Conservation (phyloP, 2,888 invertebrate genomes). For the Thereva nobilitata region DNA sequence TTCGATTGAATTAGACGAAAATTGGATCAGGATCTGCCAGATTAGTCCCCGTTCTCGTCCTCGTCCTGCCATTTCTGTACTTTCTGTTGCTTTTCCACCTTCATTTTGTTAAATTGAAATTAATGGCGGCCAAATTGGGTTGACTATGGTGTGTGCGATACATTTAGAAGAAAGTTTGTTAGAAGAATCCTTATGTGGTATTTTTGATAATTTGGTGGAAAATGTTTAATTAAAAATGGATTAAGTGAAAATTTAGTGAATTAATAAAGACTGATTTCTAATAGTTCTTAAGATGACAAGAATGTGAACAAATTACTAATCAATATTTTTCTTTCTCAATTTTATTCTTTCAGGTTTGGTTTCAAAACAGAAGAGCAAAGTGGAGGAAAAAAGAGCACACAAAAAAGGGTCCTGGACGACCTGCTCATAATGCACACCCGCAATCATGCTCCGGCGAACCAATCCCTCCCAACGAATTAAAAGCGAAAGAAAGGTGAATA, state of each 20-base stretch:
- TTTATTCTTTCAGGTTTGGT: conserved; percentile 87
- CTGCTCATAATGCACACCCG: conserved; percentile 97
- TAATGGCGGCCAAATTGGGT: conserved; percentile 7
- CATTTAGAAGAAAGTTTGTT: background rate
- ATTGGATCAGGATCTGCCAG: conserved; percentile 18
- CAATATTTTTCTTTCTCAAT: conserved; percentile 51
- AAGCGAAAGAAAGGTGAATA: conserved; percentile 76
- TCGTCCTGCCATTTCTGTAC: background rate
- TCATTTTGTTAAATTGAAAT: conserved; percentile 29
- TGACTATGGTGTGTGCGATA: too few species aligned
- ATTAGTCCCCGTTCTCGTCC: background rate
- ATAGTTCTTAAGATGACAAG: background rate
- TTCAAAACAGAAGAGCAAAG: conserved; percentile 98
- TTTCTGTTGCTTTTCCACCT: conserved; percentile 3
- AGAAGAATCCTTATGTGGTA: background rate
- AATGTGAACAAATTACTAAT: background rate
- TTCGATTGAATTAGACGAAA: conserved; percentile 36
- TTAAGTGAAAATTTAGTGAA: background rate
- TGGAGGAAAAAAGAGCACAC: conserved; percentile 99
- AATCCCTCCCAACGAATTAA: conserved; percentile 87
- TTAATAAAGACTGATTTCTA: too few species aligned
- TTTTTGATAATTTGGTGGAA: background rate
- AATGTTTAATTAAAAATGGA: conserved; percentile 1
- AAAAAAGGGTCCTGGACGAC: conserved; percentile 96
- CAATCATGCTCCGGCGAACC: conserved; percentile 97